These are phyloP conservation scores for Graphium colonna DNA, from an alignment of 2,888 invertebrate species.

Conservation along the genomic window DNA sequence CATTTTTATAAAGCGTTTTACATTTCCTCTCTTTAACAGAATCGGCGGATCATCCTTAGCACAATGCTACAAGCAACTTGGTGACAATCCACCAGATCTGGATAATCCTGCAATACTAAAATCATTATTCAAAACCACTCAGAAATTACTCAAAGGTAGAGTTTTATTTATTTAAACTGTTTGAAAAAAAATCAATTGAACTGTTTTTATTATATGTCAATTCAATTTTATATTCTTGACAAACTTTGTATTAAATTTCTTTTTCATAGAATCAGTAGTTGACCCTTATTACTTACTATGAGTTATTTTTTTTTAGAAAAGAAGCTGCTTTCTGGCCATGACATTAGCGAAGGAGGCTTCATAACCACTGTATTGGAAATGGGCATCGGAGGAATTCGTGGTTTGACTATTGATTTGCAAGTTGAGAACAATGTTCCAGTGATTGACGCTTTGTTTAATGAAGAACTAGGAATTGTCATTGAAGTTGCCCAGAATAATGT, in stretches of 20 bases:
- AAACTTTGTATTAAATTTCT: too few species aligned
- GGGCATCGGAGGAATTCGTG: slow-evolving; percentile 96
- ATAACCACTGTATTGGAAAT: slow-evolving; percentile 95
- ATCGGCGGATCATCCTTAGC: slow-evolving; percentile 96
- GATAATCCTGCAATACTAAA: slow-evolving; percentile 84
- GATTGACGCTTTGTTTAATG: slow-evolving; percentile 87
- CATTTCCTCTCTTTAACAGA: too few species aligned
- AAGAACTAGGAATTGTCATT: slow-evolving; percentile 92
- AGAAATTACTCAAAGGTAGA: slow-evolving; percentile 87
- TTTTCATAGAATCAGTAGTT: too few species aligned
- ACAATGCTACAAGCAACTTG: slow-evolving; percentile 93
- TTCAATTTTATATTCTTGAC: too few species aligned
- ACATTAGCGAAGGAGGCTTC: slow-evolving; percentile 97
- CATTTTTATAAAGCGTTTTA: too few species aligned
- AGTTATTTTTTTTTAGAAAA: slow-evolving; percentile 82
- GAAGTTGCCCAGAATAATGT: slow-evolving; percentile 83
- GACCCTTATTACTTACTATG: too few species aligned
- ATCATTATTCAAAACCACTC: slow-evolving; percentile 90
- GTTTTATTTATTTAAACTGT: too few species aligned
- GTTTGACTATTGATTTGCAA: slow-evolving; percentile 83
- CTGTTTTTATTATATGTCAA: too few species aligned
- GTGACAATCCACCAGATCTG: slow-evolving; percentile 89
- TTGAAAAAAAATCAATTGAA: too few species aligned
- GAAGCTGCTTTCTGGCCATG: slow-evolving; percentile 91
- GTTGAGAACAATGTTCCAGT: slow-evolving; percentile 65